Evolutionary conservation across 2,888 invertebrate genomes (phyloP).

Genomic region (Isoperla grammatica): DNA sequence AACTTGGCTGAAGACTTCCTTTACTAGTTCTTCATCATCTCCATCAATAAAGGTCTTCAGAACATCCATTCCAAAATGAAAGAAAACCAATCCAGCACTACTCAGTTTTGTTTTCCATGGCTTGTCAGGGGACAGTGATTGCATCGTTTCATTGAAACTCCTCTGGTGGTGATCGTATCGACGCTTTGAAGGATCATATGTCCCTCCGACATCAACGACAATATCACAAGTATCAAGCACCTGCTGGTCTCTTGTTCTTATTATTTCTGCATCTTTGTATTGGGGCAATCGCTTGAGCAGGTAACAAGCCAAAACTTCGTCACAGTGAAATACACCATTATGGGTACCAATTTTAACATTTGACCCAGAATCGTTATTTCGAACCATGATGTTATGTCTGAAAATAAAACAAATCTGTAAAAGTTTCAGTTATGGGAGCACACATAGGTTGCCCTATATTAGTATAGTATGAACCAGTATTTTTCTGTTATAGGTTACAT

Average conservation of each 20-base stretch:
- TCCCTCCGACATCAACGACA: slow-evolving; percentile 91
- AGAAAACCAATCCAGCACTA: slow-evolving; percentile 90
- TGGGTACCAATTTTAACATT: slow-evolving; percentile 62
- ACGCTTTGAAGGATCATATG: slow-evolving; percentile 67
- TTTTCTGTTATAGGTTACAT: too few relatives aligned
- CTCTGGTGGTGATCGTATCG: slow-evolving; percentile 95
- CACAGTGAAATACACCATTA: slow-evolving; percentile 85
- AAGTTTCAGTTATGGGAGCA: too few relatives aligned
- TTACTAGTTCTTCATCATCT: slow-evolving; percentile 48
- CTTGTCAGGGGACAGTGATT: slow-evolving; percentile 55
- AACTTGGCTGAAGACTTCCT: slow-evolving; percentile 59
- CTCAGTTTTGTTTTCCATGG: slow-evolving; percentile 65
- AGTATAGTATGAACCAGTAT: too few relatives aligned
- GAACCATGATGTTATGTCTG: slow-evolving; percentile 8
- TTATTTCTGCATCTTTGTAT: slow-evolving; percentile 73
- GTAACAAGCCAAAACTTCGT: slow-evolving; percentile 91
- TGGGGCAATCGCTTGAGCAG: slow-evolving; percentile 77
- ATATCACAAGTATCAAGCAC: slow-evolving; percentile 78
- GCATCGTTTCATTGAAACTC: slow-evolving; percentile 62
- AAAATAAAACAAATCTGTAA: slow-evolving; percentile 12
- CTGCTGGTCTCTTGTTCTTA: slow-evolving; percentile 57
- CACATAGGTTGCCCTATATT: too few relatives aligned
- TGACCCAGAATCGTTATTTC: not conserved
- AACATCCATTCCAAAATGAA: slow-evolving; percentile 80
- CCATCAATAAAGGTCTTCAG: slow-evolving; percentile 54